A percentile compares a stretch with the other conserved stretches of the same genome.
phyloP scores from a whole-genome alignment of 2,113 vertebrate species.

The Ranitomeya variabilis region DNA sequence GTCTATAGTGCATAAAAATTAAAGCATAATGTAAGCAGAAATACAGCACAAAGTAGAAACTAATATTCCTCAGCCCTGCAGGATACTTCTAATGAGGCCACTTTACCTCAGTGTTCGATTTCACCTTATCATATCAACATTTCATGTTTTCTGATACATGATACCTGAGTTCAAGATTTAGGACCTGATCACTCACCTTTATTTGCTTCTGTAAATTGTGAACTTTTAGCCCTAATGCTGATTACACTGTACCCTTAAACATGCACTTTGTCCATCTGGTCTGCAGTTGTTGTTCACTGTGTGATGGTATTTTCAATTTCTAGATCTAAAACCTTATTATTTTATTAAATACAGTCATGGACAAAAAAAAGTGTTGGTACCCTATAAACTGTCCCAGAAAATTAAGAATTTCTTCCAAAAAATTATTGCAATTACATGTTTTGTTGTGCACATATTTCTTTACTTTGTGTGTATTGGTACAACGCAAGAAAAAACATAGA shows the following conservation, averaged over 20 bases:
- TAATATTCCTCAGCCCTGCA: neutral
- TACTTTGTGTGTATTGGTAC: too few species aligned
- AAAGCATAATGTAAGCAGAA: neutral
- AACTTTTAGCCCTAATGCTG: constrained; percentile 18
- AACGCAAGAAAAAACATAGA: too few species aligned
- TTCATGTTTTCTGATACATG: constrained; percentile 26
- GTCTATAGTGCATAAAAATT: neutral
- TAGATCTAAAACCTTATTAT: neutral
- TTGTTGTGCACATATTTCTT: too few species aligned
- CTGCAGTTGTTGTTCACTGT: neutral
- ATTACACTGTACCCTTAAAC: neutral
- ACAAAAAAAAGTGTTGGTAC: too few species aligned
- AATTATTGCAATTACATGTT: too few species aligned
- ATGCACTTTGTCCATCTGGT: neutral
- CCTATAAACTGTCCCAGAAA: too few species aligned
- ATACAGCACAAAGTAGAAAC: neutral
- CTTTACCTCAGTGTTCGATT: constrained; percentile 13
- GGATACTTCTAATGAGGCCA: neutral
- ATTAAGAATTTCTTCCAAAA: too few species aligned
- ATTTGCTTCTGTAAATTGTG: neutral
- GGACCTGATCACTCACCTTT: neutral
- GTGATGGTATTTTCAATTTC: neutral
- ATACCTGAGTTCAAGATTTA: constrained; percentile 13
- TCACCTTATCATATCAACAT: constrained; percentile 17
- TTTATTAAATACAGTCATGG: too few species aligned